phyloP scores from a whole-genome alignment of 2,888 invertebrate species.

The Habrosyne pyritoides region DNA sequence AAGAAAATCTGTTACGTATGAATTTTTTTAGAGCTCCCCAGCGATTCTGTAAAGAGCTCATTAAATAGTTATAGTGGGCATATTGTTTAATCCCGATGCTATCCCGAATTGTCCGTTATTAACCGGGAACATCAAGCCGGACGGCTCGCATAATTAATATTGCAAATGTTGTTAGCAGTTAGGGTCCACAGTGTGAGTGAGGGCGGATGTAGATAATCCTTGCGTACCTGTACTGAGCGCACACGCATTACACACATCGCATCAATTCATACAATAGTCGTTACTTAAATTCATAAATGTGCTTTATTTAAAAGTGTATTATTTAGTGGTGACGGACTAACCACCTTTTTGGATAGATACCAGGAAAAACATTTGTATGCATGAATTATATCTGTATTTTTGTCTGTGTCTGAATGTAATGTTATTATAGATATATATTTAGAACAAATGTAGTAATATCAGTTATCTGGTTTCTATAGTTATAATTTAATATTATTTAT shows the following conservation, averaged over 20 bases:
- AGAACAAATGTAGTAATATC: too few relatives aligned
- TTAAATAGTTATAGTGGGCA: constrained; percentile 63
- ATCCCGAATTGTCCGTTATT: constrained; percentile 65
- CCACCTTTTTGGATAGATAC: too few relatives aligned
- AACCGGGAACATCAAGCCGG: constrained; percentile 61
- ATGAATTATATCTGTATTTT: too few relatives aligned
- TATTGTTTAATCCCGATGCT: constrained; percentile 69
- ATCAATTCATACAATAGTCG: background rate
- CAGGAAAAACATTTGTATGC: too few relatives aligned
- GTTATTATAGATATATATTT: too few relatives aligned
- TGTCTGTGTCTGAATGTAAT: too few relatives aligned
- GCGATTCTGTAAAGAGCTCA: constrained; percentile 47
- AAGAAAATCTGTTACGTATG: constrained; percentile 19
- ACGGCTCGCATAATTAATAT: constrained; percentile 74
- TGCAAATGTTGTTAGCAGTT: constrained; percentile 80
- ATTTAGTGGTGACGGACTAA: too few relatives aligned
- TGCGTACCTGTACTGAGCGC: background rate
- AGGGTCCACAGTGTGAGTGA: constrained; percentile 43
- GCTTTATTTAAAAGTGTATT: background rate
- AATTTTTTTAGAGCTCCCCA: constrained; percentile 39
- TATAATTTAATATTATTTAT: too few relatives aligned
- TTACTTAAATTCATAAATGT: background rate
- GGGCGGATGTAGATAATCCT: constrained; percentile 17
- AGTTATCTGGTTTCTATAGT: too few relatives aligned
- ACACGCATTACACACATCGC: background rate